phyloP scores from a whole-genome alignment of 2,113 vertebrate genomes.

The Nyctereutes procyonoides region DNA sequence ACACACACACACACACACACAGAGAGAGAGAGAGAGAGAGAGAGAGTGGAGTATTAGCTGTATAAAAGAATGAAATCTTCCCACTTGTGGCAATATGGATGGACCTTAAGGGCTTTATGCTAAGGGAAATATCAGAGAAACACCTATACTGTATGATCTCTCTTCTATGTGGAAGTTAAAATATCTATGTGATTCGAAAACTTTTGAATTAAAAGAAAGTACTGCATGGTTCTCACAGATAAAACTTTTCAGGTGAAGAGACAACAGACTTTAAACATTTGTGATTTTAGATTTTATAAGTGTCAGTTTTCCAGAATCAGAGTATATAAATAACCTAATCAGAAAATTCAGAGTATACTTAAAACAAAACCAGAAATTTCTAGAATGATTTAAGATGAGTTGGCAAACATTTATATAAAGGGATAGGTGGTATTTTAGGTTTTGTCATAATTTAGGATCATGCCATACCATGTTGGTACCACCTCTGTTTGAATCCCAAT shows the following conservation, averaged over 20 bases:
- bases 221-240: not conserved
- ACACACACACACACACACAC: not conserved
- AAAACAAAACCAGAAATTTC: not conserved
- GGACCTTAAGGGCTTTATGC: not conserved
- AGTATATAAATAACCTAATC: not conserved
- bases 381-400: not conserved
- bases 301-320: not conserved
- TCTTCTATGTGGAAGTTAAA: not conserved
- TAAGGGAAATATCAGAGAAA: not conserved
- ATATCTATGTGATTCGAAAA: too few relatives aligned
- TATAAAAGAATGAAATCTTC: not conserved
- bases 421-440: not conserved
- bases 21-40: too few relatives aligned
- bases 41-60: not conserved
- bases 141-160: not conserved
- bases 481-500: not conserved
- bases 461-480: not conserved
- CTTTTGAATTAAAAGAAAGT: not conserved
- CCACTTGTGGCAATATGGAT: not conserved
- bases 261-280: not conserved
- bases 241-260: not conserved
- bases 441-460: not conserved
- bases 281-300: not conserved
- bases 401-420: not conserved
- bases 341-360: conserved; percentile 22